Base-by-base conservation (phyloP, 2,113 vertebrate species). In the Chiloscyllium plagiosum region DNA sequence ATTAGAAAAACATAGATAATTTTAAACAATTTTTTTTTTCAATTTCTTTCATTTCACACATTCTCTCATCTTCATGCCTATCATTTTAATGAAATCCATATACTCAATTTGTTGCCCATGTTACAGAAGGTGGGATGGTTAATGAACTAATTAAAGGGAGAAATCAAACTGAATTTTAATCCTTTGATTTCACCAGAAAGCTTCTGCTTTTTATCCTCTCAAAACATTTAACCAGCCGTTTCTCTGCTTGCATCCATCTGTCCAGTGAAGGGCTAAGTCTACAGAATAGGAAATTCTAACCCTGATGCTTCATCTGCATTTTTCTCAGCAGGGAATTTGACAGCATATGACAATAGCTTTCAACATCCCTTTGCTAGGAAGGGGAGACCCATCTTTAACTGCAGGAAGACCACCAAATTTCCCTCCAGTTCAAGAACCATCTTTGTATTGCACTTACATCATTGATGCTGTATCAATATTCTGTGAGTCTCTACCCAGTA, bases 81-180 rank as follows among this genome's bases (percentile, higher is more conserved):
- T 89, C 86, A 89, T 89, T 89, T 89, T 50, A 52, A 15, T 89
- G 86, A 89, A 89, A 56, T 29, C 56, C 56, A 89, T 61, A 61
- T 12, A 15, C 86, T 13, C 24, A 29, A 89, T 89, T 89, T 89
- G 86, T 61, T 29, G 24, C 26, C 78, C 50, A 13, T 56, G 47
- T 50, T 87, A 52, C 10, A 90, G 52, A 61, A 90, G 6, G 50
- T 65, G 13, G 29, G 52, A 29, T 61, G 50, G 87, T 61, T 33
- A 61, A 90, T 90, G 24, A 90, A 56, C 87, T 90, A 33, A 90
- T 90, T 90, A 90, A 61, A 90, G 24, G 10, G 26, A 33, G 87
- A 61, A 15, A 90, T 61, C 87, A 90, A 90, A 90, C 87, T 33
- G 87, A 90, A 90, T 90, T n/a, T 90, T 33, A 90, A 61, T 13